Evolutionary conservation across 1,140 invertebrate species (phyloP).

Genomic region (Drosophila leontia): DNA sequence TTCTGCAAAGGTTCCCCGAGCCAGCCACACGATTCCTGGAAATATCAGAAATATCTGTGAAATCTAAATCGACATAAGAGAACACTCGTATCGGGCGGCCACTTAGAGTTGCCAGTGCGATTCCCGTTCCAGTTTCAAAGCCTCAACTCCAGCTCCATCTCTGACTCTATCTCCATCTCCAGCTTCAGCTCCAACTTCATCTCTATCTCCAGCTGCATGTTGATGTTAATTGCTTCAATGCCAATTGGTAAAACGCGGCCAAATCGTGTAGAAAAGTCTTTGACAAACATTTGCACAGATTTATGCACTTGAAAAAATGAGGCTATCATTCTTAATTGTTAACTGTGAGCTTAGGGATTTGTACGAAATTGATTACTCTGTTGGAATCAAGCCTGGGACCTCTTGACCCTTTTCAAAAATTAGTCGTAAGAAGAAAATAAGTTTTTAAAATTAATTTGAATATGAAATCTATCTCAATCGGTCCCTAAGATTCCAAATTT

Average conservation of each 20-base stretch:
- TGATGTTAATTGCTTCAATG: conserved; percentile 83
- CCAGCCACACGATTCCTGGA: conserved; percentile 74
- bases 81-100: conserved; percentile 62
- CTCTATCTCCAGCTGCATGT: conserved; percentile 68
- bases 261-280: conserved; percentile 81
- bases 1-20: conserved; percentile 48
- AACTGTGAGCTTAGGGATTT: neutral
- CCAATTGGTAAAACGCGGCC: conserved; percentile 81
- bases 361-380: too few species aligned
- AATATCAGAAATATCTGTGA: conserved; percentile 77
- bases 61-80: conserved; percentile 80
- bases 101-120: conserved; percentile 53
- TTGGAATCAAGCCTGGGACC: neutral
- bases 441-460: too few species aligned
- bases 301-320: conserved; percentile 18
- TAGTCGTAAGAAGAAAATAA: neutral
- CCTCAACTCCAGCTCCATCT: conserved; percentile 19
- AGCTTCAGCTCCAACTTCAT: conserved; percentile 34
- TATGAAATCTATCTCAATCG: neutral
- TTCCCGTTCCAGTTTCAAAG: conserved; percentile 44
- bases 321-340: neutral
- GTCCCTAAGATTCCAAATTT: neutral
- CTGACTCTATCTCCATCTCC: conserved; percentile 15
- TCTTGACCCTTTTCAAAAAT: neutral
- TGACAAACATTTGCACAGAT: conserved; percentile 75